Evolutionary conservation across 2,797 vertebrate genomes (phyloP), one percentile per base, ranked within the genome.

Genomic region (Lutjanus campechanus): DNA sequence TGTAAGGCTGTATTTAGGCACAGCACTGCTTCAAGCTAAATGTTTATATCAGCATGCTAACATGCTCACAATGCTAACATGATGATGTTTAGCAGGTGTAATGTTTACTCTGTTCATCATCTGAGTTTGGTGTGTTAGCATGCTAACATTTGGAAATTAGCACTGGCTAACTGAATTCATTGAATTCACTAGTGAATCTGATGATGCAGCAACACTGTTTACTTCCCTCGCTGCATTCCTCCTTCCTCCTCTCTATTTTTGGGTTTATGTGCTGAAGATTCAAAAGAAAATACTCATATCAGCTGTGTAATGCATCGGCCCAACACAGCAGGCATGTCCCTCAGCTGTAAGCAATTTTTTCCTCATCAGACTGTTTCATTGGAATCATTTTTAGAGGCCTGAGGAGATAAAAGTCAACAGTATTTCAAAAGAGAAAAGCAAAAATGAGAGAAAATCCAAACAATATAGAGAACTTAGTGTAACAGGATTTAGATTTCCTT

Each of bases 401-500:
- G 2, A 64, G n/a, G 16, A 54, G 2, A 51, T 13, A 20, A 73
- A 78, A 61, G 56, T 1, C 5, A 1, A 13, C 36, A 20, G 17
- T 10, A 11, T 75, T 71, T 67, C 60, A 77, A n/a, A 53, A 43
- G 10, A 16, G 16, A 16, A 47, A 7, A 12, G 2, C 17, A 41
- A n/a, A 17, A 25, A 29, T 17, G 1, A 5, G 2, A 47, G 8
- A 71, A 46, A 69, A 56, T 36, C 2, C 19, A 2, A 49, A 16
- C 22, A 22, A 40, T 16, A 51, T 41, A 50, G 1, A 5, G 10
- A 50, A 41, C 49, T 73, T 54, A 59, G 9, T 20, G 46, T 11
- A 41, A 58, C 4, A 64, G 51, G 59, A 66, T 67, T 71, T 22
- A 9, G 5, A 69, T 69, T 75, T 71, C 73, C 15, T 71, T 22